Evolutionary conservation across 2,888 invertebrate genomes (phyloP), one percentile per base, ranked within the genome.

Genomic region (Caenorhabditis wallacei): DNA sequence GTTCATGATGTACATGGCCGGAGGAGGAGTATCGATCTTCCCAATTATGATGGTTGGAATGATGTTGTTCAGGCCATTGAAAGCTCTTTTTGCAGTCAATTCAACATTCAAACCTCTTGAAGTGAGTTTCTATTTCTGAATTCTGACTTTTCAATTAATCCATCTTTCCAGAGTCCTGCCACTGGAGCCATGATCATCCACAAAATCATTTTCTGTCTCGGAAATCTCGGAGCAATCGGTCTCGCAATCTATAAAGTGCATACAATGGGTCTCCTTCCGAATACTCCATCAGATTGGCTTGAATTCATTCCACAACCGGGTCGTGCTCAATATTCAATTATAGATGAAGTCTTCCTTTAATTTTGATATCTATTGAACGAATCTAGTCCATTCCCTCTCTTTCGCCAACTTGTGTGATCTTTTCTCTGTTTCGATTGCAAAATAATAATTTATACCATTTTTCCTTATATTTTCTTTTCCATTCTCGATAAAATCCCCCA

Each of bases 21-120:
- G 85, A 7, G 78, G 81, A 22, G 80, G 84, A 61, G 86, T 99
- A 90, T 98, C 98, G 0, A 98, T 99, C 90, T 98, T 99, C 91
- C 99, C 99, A 0, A 99, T 99, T 61, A 99, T 99, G 99, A 99
- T 99, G 99, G 97, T 99, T 10, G 98, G 97, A 54, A 99, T 99
- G 99, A 94, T 99, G 93, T 95, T 98, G 89, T 95, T 98, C 90
- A 94, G 98, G 83, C 98, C 98, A 1, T 95, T 98, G 30, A 98
- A 98, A 93, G 97, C 98, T 2, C 94, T 99, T 75, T 96, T 98
- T 92, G 94, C 96, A 0, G 95, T 97, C 82, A 88, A 94, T 93
- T 87, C 93, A 93, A 87, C 94, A 92, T 94, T 92, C 85, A 89
- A 90, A n/a, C 87, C 87, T 11, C 79, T 86, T 7, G 78, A 86